A percentile compares a stretch with the other conserved stretches of the same genome.
Evolutionary conservation across 2,113 vertebrate genomes (phyloP).

Genomic region (Antechinus stuartii): DNA sequence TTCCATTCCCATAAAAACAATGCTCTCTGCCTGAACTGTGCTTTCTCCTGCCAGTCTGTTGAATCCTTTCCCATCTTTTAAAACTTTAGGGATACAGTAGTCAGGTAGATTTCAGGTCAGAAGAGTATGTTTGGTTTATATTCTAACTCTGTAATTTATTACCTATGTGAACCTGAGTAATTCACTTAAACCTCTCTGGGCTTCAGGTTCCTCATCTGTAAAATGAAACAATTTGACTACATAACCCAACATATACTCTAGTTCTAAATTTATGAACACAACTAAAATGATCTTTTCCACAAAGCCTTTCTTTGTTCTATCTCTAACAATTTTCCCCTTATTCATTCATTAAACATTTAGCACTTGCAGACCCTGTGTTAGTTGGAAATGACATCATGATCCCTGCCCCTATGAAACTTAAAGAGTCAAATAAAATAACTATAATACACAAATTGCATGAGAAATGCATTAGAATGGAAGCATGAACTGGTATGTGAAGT

Average conservation of each 20-base stretch:
- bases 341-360: background rate
- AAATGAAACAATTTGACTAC: background rate
- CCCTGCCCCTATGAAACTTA: background rate
- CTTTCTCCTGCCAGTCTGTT: background rate
- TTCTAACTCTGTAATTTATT: background rate
- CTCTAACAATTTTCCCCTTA: background rate
- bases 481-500: background rate
- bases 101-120: background rate
- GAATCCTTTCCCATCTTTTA: background rate
- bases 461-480: background rate
- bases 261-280: background rate
- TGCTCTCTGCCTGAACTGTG: background rate
- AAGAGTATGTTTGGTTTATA: background rate
- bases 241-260: background rate
- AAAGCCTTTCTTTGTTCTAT: background rate
- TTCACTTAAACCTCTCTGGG: background rate
- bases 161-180: background rate
- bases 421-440: background rate
- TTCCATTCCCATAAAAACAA: background rate
- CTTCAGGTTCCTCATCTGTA: background rate
- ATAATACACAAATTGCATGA: background rate
- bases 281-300: background rate
- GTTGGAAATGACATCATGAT: background rate
- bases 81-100: background rate
- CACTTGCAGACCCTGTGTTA: background rate